Base-by-base conservation (phyloP, 2,113 vertebrate species). In the Psilopsiagon aymara region DNA sequence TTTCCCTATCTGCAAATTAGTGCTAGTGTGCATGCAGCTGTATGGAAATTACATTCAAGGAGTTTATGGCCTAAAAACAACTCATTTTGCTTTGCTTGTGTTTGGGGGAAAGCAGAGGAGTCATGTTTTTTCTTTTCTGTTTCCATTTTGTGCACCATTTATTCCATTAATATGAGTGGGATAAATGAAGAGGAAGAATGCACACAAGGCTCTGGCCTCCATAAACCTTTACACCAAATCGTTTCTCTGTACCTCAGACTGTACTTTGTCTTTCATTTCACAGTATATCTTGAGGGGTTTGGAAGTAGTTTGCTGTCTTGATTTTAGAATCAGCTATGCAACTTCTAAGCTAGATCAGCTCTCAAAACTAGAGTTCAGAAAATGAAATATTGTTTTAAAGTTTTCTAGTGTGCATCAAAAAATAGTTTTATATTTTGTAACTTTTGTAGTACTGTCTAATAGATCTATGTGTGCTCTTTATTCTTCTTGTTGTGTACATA, bases 51-150 rank as follows among this genome's bases (percentile, higher is more conserved):
- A 15, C n/a, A 24, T 41, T 89, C 31, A 71, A 59, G 17, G 35
- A 67, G 13, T n/a, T 29, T 23, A 13, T 59, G 47, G 49, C 11
- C 37, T 94, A 63, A 68, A 82, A 91, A 9, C 21, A 51, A 13
- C 25, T 81, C 8, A 14, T 70, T 33, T 68, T 28, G n/a, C 18
- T 75, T 44, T 49, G 20, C 10, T 64, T 13, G 4, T 55, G 84
- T 76, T 47, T 6, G 0, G 1, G 14, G 8, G 16, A 18, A 53
- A 60, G 60, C 46, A 4, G 7, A 66, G 5, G 4, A 7, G 9
- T 66, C 12, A 73, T 24, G 1, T 29, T 71, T 86, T 81, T 5
- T 69, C 33, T 64, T 1, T 64, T 37, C 24, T 16, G 8, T 80
- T 80, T 35, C 70, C 37, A 6, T 10, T 86, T 81, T 77, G 55